Percentiles rank a stretch among this genome's conserved stretches.
phyloP scores from a whole-genome alignment of 2,888 invertebrate genomes.

The Geotrupes spiniger region DNA sequence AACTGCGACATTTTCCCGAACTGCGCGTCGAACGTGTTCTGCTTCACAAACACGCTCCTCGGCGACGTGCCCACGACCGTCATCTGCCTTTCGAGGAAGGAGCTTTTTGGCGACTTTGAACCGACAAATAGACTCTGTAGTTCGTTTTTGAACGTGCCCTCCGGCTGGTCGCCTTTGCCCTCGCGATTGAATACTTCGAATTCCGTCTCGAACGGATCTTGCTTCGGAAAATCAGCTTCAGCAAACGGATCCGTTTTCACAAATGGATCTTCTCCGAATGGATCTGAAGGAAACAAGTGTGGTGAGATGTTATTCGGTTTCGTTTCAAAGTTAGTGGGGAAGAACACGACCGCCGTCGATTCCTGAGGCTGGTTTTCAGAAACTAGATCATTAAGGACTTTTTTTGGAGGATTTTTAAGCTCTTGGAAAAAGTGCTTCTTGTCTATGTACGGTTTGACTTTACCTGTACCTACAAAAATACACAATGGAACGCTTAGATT shows the following conservation, averaged over 20 bases:
- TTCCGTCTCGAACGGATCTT: slow-evolving; percentile 62
- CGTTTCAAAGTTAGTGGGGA: slow-evolving; percentile 43
- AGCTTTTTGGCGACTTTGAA: slow-evolving; percentile 38
- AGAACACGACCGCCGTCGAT: slow-evolving; percentile 40
- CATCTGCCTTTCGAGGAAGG: slow-evolving; percentile 34
- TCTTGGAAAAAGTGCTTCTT: slow-evolving; percentile 96
- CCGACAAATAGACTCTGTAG: slow-evolving; percentile 1
- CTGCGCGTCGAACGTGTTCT: slow-evolving; percentile 48
- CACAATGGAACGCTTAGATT: slow-evolving; percentile 20
- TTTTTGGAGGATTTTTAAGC: slow-evolving; percentile 91
- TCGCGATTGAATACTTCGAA: slow-evolving; percentile 37
- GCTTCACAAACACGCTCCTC: slow-evolving; percentile 39
- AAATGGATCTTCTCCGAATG: slow-evolving; percentile 72
- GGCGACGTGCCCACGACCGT: slow-evolving; percentile 27
- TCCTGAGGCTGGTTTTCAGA: slow-evolving; percentile 31
- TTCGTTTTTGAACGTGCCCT: slow-evolving; percentile 23
- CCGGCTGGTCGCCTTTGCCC: slow-evolving; percentile 39
- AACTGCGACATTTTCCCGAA: slow-evolving; percentile 31
- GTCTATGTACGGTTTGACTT: slow-evolving; percentile 89
- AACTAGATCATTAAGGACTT: slow-evolving; percentile 84
- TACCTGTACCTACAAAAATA: slow-evolving; percentile 65
- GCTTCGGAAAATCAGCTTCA: slow-evolving; percentile 56
- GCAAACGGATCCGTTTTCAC: slow-evolving; percentile 68
- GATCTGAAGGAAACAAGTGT: slow-evolving; percentile 48
- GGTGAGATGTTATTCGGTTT: slow-evolving; percentile 17